Base-by-base conservation (phyloP, 2,113 vertebrate genomes). In the Heliornis fulica region DNA sequence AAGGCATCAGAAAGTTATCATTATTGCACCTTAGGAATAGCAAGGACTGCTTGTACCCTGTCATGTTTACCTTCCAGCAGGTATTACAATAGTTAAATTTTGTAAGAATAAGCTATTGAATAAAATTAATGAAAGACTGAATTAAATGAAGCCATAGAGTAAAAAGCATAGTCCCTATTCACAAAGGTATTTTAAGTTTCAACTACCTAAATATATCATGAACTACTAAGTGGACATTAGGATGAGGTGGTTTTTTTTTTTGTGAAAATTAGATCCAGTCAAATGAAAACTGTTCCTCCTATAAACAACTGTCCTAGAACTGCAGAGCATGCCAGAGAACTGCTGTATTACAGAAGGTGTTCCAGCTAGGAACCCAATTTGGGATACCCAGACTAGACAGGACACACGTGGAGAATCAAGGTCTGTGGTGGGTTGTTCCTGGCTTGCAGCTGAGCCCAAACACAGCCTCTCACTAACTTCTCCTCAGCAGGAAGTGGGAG, bases 281-380 rank as follows among this genome's bases (percentile, higher is more conserved):
- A 40, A 83, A 21, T n/a, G 15, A 80, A 86, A 80, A 5, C 16
- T 78, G 21, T 41, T 23, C 4, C 18, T 68, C 13, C 15, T 54
- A 40, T 26, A 36, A 69, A 48, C 19, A 31, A 14, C 2, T 75
- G 14, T 25, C 15, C 13, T 22, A 34, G 28, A 53, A 76, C 29
- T 8, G 7, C 2, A 2, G 22, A 15, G 5, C 4, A 4, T 15
- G 5, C 9, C 7, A 10, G 19, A 16, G 26, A 50, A 57, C 25
- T 34, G 7, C 43, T 16, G 5, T 40, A 25, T 46, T 56, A 7
- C 15, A 34, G 45, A 61, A 15, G 9, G 7, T 83, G 13, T 64
- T 77, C 15, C 12, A 20, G 5, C 26, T 72, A 48, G 19, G 17
- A 6, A 61, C 2, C 1, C 1, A 16, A 0, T 1, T 31, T 34